Evolutionary conservation across 2,797 vertebrate genomes (phyloP).

Genomic region (Eulemur mongoz): DNA sequence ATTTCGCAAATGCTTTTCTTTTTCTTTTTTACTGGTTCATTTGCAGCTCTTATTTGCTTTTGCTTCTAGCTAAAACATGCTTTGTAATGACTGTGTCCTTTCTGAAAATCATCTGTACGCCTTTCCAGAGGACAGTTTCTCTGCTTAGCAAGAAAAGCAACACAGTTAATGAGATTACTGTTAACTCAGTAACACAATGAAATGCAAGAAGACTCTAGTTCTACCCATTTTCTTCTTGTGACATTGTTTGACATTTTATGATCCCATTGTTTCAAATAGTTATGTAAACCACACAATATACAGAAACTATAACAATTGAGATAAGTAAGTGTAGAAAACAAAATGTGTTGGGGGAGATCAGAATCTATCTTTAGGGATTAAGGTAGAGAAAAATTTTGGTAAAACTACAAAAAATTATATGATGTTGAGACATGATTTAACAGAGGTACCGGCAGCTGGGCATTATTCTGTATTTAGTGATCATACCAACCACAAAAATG

Average conservation of each 20-base stretch:
- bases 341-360: background rate
- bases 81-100: conserved; percentile 34
- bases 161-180: background rate
- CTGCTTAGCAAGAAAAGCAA: conserved; percentile 51
- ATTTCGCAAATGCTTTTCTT: conserved; percentile 60
- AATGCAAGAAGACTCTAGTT: background rate
- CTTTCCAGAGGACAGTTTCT: conserved; percentile 48
- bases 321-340: background rate
- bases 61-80: conserved; percentile 11
- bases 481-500: background rate
- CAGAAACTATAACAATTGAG: conserved; percentile 1
- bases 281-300: background rate
- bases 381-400: background rate
- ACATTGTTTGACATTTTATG: conserved; percentile 10
- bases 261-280: background rate
- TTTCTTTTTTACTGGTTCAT: conserved; percentile 7
- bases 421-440: background rate
- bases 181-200: background rate
- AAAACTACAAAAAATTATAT: background rate
- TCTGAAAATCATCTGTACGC: conserved; percentile 43
- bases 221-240: background rate
- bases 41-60: conserved; percentile 63
- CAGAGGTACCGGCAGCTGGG: background rate
- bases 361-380: conserved; percentile 14
- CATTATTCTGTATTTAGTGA: conserved; percentile 18